Evolutionary conservation across 2,797 vertebrate species (phyloP), one percentile per base, ranked within the genome.

Genomic region (Geotria australis): DNA sequence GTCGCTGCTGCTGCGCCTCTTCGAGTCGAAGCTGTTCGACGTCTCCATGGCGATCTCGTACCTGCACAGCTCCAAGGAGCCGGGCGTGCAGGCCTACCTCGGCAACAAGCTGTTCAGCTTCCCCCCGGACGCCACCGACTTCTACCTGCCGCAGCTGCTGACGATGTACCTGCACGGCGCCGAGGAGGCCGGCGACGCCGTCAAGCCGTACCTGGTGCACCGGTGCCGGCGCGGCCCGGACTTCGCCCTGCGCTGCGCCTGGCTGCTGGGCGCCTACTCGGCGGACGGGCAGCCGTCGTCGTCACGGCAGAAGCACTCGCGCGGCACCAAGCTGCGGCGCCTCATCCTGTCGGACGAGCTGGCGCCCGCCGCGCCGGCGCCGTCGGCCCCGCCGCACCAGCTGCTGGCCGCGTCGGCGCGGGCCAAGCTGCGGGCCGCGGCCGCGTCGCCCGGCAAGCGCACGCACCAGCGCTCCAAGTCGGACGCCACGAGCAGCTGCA

Each of bases 81-180:
- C 88, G 0, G 88, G 89, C 0, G 89, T 96, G 5, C 89, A 96
- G 70, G 84, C 89, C 2, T 96, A 96, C 73, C 93, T 96, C 1
- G 89, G 89, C 3, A 95, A 96, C 65, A 70, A 85, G 1, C 74
- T 96, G 8, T 96, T 96, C 72, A 88, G 76, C 69, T 96, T 96
- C 65, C 69, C 75, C 1, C 63, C 85, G 2, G 82, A 88, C 3
- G 81, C 93, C 0, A 85, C 93, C 66, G 89, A 86, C 66, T 96
- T 94, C 66, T 96, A 79, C 67, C 74, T 96, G 59, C 89, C 89
- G 0, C 89, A 96, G 76, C 72, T 96, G 57, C 85, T 96, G 56
- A 96, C 89, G 66, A 95, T 96, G 89, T 96, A 95, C 74, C 81
- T 96, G 60, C 84, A 96, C 74, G 91, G 93, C 85, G 86, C 93